phyloP scores from a whole-genome alignment of 2,888 invertebrate genomes.

The Hypomecis atomaria region DNA sequence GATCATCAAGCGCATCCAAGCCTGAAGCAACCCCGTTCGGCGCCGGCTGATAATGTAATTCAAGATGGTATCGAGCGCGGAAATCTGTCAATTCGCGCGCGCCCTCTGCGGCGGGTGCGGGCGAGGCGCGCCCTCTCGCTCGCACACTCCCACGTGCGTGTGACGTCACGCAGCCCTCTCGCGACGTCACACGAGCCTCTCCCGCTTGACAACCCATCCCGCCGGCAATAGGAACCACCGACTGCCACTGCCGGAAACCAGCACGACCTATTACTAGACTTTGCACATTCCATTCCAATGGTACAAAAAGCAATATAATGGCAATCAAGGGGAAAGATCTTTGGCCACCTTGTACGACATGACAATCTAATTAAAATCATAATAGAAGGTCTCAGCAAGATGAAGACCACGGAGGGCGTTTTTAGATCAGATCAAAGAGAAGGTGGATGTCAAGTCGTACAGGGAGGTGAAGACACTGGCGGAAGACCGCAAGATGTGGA shows the following conservation, averaged over 20 bases:
- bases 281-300: constrained; percentile 8
- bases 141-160: constrained; percentile 75
- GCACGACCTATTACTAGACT: constrained; percentile 5
- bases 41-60: constrained; percentile 67
- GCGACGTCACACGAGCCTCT: constrained; percentile 39
- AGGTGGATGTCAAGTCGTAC: too few relatives aligned
- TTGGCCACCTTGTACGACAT: too few relatives aligned
- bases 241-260: constrained; percentile 15
- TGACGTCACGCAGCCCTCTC: constrained; percentile 70
- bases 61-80: constrained; percentile 79
- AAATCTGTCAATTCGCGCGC: constrained; percentile 77
- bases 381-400: too few relatives aligned
- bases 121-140: constrained; percentile 56
- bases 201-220: constrained; percentile 21
- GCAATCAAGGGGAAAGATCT: too few relatives aligned
- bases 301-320: too few relatives aligned
- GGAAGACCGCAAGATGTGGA: too few relatives aligned
- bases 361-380: too few relatives aligned
- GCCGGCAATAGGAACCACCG: neutral
- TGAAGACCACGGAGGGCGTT: too few relatives aligned
- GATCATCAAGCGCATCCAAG: constrained; percentile 14
- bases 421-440: too few relatives aligned
- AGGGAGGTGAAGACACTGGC: too few relatives aligned
- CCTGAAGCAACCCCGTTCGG: constrained; percentile 36
- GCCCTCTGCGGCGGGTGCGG: constrained; percentile 59